A percentile compares a stretch with the other conserved stretches of the same genome.
These are phyloP conservation scores for Brachyistius frenatus DNA, from an alignment of 2,113 vertebrate species.

Conservation along the genomic window DNA sequence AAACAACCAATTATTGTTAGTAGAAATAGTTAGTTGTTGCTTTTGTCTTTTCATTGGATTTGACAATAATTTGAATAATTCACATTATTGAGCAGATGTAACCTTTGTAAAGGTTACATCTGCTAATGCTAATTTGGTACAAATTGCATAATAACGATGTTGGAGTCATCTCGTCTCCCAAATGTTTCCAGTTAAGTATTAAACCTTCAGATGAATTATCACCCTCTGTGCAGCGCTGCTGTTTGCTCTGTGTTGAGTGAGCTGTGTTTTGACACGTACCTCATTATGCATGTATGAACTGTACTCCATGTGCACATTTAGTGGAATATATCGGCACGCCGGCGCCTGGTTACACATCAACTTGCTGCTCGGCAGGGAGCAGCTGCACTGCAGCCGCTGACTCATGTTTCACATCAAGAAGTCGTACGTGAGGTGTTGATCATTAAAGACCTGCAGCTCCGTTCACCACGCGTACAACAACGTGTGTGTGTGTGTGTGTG, in stretches of 20 bases:
- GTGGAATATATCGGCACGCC: slow-evolving; percentile 4
- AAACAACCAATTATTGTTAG: no score
- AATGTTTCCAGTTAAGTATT: background rate
- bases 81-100: no score
- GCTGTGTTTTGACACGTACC: slow-evolving; percentile 30
- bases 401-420: slow-evolving; percentile 30
- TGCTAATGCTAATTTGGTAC: no score
- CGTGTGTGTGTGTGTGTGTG: no score
- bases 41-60: no score
- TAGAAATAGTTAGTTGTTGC: no score
- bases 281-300: slow-evolving; percentile 52
- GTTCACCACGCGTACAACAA: no score
- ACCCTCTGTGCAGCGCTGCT: background rate
- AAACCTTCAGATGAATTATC: slow-evolving; percentile 23
- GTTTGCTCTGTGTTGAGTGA: background rate
- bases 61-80: no score
- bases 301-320: background rate
- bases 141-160: no score
- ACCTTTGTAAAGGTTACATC: no score
- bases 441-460: no score
- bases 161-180: no score
- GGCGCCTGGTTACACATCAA: slow-evolving; percentile 16
- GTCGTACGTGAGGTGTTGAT: background rate
- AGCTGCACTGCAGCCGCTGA: slow-evolving; percentile 11
- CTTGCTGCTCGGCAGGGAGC: slow-evolving; percentile 5